Evolutionary conservation across 2,888 invertebrate species (phyloP).

Genomic region (Melinopterus prodromus): DNA sequence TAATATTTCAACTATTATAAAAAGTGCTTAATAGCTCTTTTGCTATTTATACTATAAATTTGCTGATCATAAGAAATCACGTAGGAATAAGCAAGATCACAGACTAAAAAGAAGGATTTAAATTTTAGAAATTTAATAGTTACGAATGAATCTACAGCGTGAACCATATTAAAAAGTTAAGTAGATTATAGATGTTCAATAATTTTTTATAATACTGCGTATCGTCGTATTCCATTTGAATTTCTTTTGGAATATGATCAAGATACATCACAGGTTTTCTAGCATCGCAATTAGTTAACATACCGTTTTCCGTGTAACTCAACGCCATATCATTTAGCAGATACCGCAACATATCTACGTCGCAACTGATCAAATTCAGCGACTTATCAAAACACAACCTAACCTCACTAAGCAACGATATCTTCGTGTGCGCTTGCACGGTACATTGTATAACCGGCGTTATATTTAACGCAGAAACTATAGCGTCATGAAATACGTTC

Average conservation of each 20-base stretch:
- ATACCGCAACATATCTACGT: conserved; percentile 60
- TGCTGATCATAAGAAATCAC: too few species aligned
- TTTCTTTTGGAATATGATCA: conserved; percentile 58
- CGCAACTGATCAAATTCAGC: conserved; percentile 71
- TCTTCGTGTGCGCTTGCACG: conserved; percentile 65
- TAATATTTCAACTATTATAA: too few species aligned
- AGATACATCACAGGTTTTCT: conserved; percentile 67
- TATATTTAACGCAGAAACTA: conserved; percentile 65
- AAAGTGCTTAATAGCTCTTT: too few species aligned
- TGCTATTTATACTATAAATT: too few species aligned
- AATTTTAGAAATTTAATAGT: neutral
- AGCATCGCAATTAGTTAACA: conserved; percentile 69
- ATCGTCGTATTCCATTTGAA: conserved; percentile 22
- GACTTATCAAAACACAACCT: conserved; percentile 77
- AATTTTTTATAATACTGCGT: conserved; percentile 19
- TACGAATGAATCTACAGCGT: conserved; percentile 61
- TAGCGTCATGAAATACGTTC: conserved; percentile 62
- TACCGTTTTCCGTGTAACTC: conserved; percentile 48
- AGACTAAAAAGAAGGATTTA: neutral
- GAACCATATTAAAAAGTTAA: conserved; percentile 70
- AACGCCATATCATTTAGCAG: conserved; percentile 46
- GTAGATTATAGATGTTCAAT: conserved; percentile 58
- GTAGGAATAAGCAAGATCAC: neutral
- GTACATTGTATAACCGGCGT: conserved; percentile 72
- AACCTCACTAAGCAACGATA: conserved; percentile 73